Evolutionary conservation across 2,888 invertebrate genomes (phyloP).

Genomic region (Syrphus vitripennis): DNA sequence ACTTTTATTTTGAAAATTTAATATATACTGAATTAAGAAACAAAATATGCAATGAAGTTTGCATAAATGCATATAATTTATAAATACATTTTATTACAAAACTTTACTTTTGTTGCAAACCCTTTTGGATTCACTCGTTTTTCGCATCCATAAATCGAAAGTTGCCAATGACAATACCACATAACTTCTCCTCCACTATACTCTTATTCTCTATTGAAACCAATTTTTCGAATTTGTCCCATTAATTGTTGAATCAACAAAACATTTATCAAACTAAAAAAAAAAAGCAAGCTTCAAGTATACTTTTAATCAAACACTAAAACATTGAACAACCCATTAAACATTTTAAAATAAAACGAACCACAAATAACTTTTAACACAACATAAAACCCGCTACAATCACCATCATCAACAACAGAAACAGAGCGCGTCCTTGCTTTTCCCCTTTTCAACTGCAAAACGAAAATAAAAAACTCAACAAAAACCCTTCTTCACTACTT

Average conservation of each 20-base stretch:
- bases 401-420: constrained; percentile 3
- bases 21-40: too few species aligned
- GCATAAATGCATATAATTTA: too few species aligned
- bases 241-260: neutral
- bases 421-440: neutral
- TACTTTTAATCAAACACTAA: neutral
- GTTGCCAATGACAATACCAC: too few species aligned
- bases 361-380: neutral
- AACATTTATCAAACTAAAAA: neutral
- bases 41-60: too few species aligned
- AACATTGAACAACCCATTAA: constrained; percentile 8
- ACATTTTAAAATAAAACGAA: neutral
- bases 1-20: too few species aligned
- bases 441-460: neutral
- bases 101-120: too few species aligned
- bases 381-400: neutral
- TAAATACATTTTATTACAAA: too few species aligned
- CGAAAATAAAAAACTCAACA: neutral
- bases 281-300: neutral
- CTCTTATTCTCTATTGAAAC: neutral
- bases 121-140: too few species aligned
- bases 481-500: constrained; percentile 2
- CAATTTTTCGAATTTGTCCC: neutral
- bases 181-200: neutral
- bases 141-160: too few species aligned